phyloP scores from a whole-genome alignment of 2,888 invertebrate genomes.

The Sceliomorpha sp. region DNA sequence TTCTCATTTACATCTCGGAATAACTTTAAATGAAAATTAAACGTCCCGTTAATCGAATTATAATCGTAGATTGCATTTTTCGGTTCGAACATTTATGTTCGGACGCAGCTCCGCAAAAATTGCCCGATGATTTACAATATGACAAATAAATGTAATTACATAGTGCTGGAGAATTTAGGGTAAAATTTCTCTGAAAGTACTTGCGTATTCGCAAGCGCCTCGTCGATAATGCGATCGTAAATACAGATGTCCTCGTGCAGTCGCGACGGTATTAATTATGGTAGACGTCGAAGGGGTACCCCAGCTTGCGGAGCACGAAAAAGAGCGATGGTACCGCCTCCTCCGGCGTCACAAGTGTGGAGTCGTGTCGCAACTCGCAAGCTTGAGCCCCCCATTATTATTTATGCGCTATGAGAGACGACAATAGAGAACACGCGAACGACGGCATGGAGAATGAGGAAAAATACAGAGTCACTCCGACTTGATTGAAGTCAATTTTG shows the following conservation, averaged over 20 bases:
- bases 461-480: conserved; percentile 43
- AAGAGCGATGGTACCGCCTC: conserved; percentile 64
- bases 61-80: too few relatives aligned
- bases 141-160: conserved; percentile 33
- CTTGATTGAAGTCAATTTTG: conserved; percentile 13
- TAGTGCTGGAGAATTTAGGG: conserved; percentile 25
- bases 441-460: conserved; percentile 27
- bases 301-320: conserved; percentile 63
- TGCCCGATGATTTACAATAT: conserved; percentile 29
- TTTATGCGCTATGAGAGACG: conserved; percentile 41
- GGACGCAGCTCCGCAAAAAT: not conserved
- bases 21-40: too few relatives aligned
- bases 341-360: conserved; percentile 64
- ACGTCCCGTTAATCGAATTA: too few relatives aligned
- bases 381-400: conserved; percentile 63
- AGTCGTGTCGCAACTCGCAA: conserved; percentile 58
- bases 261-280: conserved; percentile 69
- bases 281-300: conserved; percentile 61
- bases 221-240: conserved; percentile 55
- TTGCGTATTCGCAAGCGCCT: conserved; percentile 47
- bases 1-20: too few relatives aligned
- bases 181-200: conserved; percentile 17
- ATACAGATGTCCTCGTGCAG: conserved; percentile 58
- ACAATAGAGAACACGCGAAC: conserved; percentile 43
- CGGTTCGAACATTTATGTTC: too few relatives aligned